Base-by-base conservation (phyloP, 2,888 invertebrate species). In the Apamea anceps region DNA sequence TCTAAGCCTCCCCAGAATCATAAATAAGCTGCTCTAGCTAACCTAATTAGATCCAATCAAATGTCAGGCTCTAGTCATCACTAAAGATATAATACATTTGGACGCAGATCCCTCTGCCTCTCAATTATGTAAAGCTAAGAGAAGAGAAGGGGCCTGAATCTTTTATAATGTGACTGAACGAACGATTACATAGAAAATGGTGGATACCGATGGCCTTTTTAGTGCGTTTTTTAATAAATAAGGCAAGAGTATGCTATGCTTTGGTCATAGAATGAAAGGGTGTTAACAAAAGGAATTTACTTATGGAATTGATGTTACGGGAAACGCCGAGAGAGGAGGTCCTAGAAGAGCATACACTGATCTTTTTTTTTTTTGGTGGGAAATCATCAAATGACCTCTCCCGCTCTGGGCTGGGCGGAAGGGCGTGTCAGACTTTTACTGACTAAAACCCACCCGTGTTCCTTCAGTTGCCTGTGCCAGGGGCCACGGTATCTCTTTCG, bases 81-180 rank as follows among this genome's bases (percentile, higher is more conserved):
- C 77, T 76, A 66, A 75, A 71, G 72, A 80, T 86, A 81, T 82
- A 86, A 89, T 78, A 81, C 76, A 63, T 70, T 70, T 70, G 75
- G 84, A 86, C 85, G 73, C 67, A 77, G 85, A 90, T 84, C 87
- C 87, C 85, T 81, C 76, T 54, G 71, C 76, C 76, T 73, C 80
- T 90, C 76, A 85, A 88, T 90, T 90, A 90, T 88, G 77, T 78
- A 87, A 48, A 68, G 74, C 54, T 28, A 48, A n/a, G 71, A 63
- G 81, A 77, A 79, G 77, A 2, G 65, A 42, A 68, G 32, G 57
- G 66, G 32, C n/a, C 28, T 87, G 80, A 87, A 89, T 89, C 54
- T 78, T 87, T 87, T 79, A 87, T 87, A 75, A 81, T 80, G 76
- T 72, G 54, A 67, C 79, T 88, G 85, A 84, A 48, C 78, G 78